Conservation (phyloP, 37 sponge, comb jelly and placozoan species). For the Geodia barretti region DNA sequence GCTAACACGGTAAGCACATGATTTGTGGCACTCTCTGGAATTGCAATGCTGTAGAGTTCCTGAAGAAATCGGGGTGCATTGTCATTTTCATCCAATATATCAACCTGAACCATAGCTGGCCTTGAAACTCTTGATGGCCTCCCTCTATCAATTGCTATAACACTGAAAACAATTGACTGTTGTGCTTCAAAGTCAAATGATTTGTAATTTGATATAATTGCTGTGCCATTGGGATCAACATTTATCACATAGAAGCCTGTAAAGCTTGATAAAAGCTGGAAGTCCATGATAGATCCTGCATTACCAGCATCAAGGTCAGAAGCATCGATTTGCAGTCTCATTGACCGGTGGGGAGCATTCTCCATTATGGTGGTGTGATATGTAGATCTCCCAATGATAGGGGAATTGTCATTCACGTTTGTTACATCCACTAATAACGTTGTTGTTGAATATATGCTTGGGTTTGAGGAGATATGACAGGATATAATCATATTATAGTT, state of each 20-base stretch:
- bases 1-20: constrained; percentile 31
- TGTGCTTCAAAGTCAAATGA: constrained; percentile 50
- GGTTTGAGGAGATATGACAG: constrained; percentile 9
- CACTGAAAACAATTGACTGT: not conserved
- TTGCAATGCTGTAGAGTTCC: constrained; percentile 14
- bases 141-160: constrained; percentile 41
- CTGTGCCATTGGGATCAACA: constrained; percentile 19
- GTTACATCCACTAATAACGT: constrained; percentile 10
- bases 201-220: constrained; percentile 35
- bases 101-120: constrained; percentile 29
- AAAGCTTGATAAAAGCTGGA: constrained; percentile 8
- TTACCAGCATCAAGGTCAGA: constrained; percentile 21
- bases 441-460: constrained; percentile 18
- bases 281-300: constrained; percentile 24
- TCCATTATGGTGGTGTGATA: constrained; percentile 26
- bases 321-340: constrained; percentile 10
- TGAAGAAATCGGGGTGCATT: constrained; percentile 51
- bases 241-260: constrained; percentile 29
- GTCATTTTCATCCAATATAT: constrained; percentile 59
- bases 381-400: constrained; percentile 11
- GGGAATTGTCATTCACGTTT: constrained; percentile 52
- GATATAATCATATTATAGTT: constrained; percentile 22
- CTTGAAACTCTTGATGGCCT: constrained; percentile 25
- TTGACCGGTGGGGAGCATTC: constrained; percentile 26
- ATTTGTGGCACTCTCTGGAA: constrained; percentile 39